These are phyloP conservation scores for Myiagra hebetior DNA, from an alignment of 2,113 vertebrate genomes.

Conservation along the genomic window DNA sequence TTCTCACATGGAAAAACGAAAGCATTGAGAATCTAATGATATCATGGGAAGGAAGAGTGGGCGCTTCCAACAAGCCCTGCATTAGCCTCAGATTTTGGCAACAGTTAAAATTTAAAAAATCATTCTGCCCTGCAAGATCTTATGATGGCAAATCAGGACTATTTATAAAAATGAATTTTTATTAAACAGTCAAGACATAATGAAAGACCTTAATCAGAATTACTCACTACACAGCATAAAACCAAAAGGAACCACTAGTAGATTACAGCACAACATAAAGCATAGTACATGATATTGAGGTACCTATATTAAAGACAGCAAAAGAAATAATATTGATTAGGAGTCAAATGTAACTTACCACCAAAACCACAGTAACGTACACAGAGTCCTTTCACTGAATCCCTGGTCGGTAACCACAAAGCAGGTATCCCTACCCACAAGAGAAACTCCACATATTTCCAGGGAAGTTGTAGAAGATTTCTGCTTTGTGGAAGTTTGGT, in stretches of 20 bases:
- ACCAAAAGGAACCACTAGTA: background rate
- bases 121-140: background rate
- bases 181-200: background rate
- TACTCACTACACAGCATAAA: background rate
- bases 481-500: background rate
- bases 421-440: no score
- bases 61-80: background rate
- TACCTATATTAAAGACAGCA: background rate
- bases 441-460: background rate
- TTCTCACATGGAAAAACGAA: background rate
- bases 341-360: background rate
- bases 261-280: background rate
- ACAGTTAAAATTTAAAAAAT: background rate
- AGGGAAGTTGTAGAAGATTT: background rate
- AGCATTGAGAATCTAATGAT: background rate
- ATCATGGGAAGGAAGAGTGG: background rate
- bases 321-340: background rate
- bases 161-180: background rate
- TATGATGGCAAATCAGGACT: background rate
- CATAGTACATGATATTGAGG: fast-evolving
- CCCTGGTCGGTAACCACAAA: background rate
- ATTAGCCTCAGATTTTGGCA: background rate
- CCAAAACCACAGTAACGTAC: background rate
- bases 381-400: background rate
- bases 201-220: background rate